Evolutionary conservation across 2,888 invertebrate species (phyloP).

Genomic region (Conus canariensis): DNA sequence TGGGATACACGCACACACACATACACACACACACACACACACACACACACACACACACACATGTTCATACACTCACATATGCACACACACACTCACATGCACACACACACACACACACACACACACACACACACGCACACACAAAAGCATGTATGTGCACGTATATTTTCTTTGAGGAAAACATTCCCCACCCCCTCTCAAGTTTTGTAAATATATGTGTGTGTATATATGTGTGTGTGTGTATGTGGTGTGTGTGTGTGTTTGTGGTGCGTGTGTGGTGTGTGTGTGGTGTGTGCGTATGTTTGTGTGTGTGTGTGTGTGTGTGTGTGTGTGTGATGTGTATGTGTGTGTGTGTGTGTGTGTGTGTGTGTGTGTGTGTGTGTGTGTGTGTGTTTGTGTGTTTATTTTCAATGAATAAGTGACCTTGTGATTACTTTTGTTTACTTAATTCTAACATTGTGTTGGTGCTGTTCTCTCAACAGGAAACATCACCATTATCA

Average conservation of each 20-base stretch:
- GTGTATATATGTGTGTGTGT: not conserved
- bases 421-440: not conserved
- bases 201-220: not conserved
- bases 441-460: not conserved
- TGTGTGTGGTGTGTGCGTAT: not conserved
- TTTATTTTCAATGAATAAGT: not conserved
- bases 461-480: constrained; percentile 32
- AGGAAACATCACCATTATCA: constrained; percentile 47
- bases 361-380: not conserved
- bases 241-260: not conserved
- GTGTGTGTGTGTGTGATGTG: not conserved
- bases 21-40: too few relatives aligned
- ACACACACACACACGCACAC: too few relatives aligned
- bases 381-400: too few relatives aligned
- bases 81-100: too few relatives aligned
- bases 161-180: too few relatives aligned
- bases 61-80: too few relatives aligned
- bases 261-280: not conserved
- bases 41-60: too few relatives aligned
- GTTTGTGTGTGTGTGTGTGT: not conserved
- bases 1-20: too few relatives aligned
- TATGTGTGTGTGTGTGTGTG: not conserved
- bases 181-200: too few relatives aligned
- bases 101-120: too few relatives aligned
- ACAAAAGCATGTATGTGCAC: not conserved